Evolutionary conservation across 2,113 vertebrate genomes (phyloP), one percentile per base, ranked within the genome.

Genomic region (Periophthalmodon schlosseri): DNA sequence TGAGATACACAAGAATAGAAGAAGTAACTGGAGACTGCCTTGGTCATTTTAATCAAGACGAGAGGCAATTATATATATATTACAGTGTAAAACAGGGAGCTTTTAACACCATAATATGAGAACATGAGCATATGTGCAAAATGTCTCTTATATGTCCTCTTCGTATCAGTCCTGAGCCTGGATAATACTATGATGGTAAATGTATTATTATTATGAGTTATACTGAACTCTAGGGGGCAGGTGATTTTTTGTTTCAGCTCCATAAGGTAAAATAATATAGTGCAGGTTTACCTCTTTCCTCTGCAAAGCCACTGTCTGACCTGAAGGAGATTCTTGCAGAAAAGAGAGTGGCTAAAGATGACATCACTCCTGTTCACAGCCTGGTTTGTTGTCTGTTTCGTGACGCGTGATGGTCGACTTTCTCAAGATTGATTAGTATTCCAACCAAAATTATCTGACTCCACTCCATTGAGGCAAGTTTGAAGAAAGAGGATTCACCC

Each of bases 401-500:
- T 6, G 14, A 11, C 9, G 12, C 4, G 21, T 15, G 21, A 14
- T 58, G 23, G 57, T 60, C 14, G 23, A 15, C 23, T 28, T 60
- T 60, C 15, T 60, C 23, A 28, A 28, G 23, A 60, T 60, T 60
- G 23, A 60, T 28, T 60, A 56, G 52, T 10, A 21, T 21, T 60
- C 21, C 4, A 6, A 60, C 57, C 23, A 15, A 60, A 60, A 60
- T 60, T 16, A 64, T 64, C 33, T n/a, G 61, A 20, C 58, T 56
- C 52, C 57, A 60, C 23, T 60, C 57, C 50, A 52, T 52, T 15
- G 57, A 28, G 57, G 23, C 57, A 28, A 60, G 23, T 60, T 60
- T 60, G 57, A 28, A 60, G 57, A 60, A 60, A 60, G 23, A 28
- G 57, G 57, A 60, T 60, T 60, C 57, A 60, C 57, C 57, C 57